phyloP scores from a whole-genome alignment of 2,797 vertebrate species.

The Knipowitschia caucasica region DNA sequence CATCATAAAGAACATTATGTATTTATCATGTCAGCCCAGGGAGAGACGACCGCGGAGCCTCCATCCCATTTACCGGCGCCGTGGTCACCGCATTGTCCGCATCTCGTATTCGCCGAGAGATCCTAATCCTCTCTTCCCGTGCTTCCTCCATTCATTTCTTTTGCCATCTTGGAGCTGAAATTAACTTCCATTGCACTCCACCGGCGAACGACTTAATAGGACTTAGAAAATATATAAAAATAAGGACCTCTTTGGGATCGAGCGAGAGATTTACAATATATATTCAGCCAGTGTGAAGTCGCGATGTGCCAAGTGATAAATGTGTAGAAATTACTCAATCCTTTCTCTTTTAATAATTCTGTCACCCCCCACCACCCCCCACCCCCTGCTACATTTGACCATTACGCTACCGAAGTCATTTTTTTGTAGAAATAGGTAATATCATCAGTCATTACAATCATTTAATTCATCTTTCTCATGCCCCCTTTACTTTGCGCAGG shows the following conservation, averaged over 20 bases:
- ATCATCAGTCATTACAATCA: conserved; percentile 80
- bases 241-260: conserved; percentile 54
- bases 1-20: conserved; percentile 91
- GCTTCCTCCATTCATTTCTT: conserved; percentile 6
- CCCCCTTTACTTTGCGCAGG: conserved; percentile 41
- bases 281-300: conserved; percentile 63
- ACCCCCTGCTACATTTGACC: conserved; percentile 69
- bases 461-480: conserved; percentile 76
- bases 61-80: conserved; percentile 81
- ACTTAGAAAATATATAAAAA: conserved; percentile 51
- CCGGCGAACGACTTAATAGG: conserved; percentile 61
- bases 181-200: conserved; percentile 60
- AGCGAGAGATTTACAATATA: conserved; percentile 64
- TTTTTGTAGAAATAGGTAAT: conserved; percentile 67
- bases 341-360: conserved; percentile 79
- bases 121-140: conserved; percentile 45
- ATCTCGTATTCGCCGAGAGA: conserved; percentile 54
- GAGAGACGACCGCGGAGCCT: conserved; percentile 75
- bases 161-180: conserved; percentile 63
- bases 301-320: conserved; percentile 75
- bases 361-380: conserved; percentile 68
- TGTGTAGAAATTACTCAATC: conserved; percentile 71
- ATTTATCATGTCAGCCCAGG: conserved; percentile 87
- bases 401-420: conserved; percentile 71
- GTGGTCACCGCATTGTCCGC: conserved; percentile 71